These are phyloP conservation scores for Lithophane leautieri DNA, from an alignment of 2,888 invertebrate species.

Conservation along the genomic window DNA sequence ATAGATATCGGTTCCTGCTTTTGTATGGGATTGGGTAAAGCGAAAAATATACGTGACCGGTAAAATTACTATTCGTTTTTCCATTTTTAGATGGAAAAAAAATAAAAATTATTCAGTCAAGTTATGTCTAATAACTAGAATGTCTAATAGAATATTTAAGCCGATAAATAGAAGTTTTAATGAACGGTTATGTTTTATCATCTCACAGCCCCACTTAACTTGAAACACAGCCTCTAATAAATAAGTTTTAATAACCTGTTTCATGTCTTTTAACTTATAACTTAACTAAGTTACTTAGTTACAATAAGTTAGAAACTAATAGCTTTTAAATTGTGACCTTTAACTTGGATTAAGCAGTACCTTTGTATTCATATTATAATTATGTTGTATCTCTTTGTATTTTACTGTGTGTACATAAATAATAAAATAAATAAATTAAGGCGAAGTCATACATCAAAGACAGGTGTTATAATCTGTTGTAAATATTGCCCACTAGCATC, in stretches of 20 bases:
- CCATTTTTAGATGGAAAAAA: background rate
- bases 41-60: conserved; percentile 1
- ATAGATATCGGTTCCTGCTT: conserved; percentile 43
- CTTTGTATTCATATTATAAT: too few species aligned
- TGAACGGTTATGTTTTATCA: conserved; percentile 24
- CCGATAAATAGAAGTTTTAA: conserved; percentile 40
- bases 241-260: conserved; percentile 57
- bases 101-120: background rate
- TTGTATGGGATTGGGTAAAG: conserved; percentile 29
- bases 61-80: background rate
- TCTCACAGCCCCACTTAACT: conserved; percentile 18
- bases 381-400: too few species aligned
- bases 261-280: conserved; percentile 31
- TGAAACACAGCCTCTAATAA: conserved; percentile 39
- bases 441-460: too few species aligned
- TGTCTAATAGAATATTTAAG: background rate
- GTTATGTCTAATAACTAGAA: background rate
- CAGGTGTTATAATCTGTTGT: too few species aligned
- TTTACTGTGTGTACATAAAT: too few species aligned
- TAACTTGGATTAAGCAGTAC: conserved; percentile 20
- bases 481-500: too few species aligned
- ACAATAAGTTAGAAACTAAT: conserved; percentile 30
- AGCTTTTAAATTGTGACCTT: conserved; percentile 18
- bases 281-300: conserved; percentile 30
- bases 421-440: too few species aligned